Percentiles rank a stretch among this genome's conserved stretches.
Evolutionary conservation across 1,140 invertebrate genomes (phyloP).

Genomic region (Zaprionus camerounensis): DNA sequence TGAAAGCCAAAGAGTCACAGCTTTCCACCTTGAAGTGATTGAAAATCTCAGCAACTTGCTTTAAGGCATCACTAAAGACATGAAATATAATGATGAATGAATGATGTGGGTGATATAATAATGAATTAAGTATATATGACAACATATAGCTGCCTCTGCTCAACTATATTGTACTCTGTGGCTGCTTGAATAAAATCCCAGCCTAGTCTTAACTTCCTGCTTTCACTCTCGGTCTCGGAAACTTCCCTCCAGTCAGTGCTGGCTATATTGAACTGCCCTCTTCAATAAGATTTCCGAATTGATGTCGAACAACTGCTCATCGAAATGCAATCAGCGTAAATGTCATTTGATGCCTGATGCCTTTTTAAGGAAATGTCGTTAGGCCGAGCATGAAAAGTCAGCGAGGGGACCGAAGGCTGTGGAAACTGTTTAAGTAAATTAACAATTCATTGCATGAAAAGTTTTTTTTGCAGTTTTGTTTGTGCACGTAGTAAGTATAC

Average conservation of each 20-base stretch:
- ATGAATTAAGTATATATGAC: too few species aligned
- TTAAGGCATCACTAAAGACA: too few species aligned
- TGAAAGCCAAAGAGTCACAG: not conserved
- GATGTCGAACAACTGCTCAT: slow-evolving; percentile 26
- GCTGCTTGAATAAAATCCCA: too few species aligned
- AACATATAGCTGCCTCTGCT: too few species aligned
- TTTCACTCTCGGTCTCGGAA: not conserved
- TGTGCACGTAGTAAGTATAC: slow-evolving; percentile 7
- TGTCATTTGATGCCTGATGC: slow-evolving; percentile 42
- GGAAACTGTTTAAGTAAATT: slow-evolving; percentile 74
- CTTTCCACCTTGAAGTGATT: not conserved
- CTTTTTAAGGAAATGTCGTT: slow-evolving; percentile 26
- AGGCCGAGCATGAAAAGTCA: slow-evolving; percentile 22
- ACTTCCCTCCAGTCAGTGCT: not conserved
- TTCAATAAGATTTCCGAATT: slow-evolving; percentile 22
- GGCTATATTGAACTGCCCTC: slow-evolving; percentile 14
- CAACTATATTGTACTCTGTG: too few species aligned
- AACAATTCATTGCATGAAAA: slow-evolving; percentile 74
- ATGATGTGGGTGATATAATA: too few species aligned
- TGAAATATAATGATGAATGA: too few species aligned
- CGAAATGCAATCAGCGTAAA: slow-evolving; percentile 52
- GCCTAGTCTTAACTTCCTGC: too few species aligned
- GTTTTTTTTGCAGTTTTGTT: slow-evolving; percentile 52
- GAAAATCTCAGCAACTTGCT: not conserved
- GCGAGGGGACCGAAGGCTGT: slow-evolving; percentile 21